Conservation (phyloP, 2,888 invertebrate species). For the Cheilosia vernalis region DNA sequence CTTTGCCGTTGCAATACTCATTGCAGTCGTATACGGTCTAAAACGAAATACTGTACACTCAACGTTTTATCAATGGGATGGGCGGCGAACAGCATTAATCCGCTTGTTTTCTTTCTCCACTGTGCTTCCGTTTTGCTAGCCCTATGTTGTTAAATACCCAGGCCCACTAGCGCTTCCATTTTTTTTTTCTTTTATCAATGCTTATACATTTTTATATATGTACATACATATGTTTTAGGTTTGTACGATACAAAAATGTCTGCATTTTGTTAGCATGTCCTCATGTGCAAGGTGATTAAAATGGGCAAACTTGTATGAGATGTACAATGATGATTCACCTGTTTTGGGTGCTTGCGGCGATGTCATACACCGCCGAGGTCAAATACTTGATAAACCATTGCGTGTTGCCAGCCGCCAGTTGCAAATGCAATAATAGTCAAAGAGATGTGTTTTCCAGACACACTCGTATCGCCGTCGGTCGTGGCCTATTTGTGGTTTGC, state of each 20-base stretch:
- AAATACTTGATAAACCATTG: constrained; percentile 23
- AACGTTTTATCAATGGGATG: constrained; percentile 72
- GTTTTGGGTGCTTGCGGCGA: constrained; percentile 28
- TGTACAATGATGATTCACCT: constrained; percentile 54
- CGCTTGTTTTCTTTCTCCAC: constrained; percentile 42
- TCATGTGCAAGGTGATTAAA: constrained; percentile 30
- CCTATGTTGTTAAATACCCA: neutral
- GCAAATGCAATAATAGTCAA: constrained; percentile 1
- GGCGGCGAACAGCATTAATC: constrained; percentile 58
- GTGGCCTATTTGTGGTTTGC: constrained; percentile 55
- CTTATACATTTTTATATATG: neutral
- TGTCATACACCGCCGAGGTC: constrained; percentile 19
- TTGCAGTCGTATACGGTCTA: constrained; percentile 49
- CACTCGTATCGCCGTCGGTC: constrained; percentile 3
- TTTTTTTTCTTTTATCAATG: neutral
- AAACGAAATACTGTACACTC: constrained; percentile 60
- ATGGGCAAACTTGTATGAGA: constrained; percentile 33
- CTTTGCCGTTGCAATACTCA: constrained; percentile 21
- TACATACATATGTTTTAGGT: constrained; percentile 9
- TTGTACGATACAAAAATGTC: neutral
- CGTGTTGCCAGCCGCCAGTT: constrained; percentile 51
- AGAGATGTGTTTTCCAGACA: constrained; percentile 15
- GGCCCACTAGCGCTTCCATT: constrained; percentile 56
- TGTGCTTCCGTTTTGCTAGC: constrained; percentile 63
- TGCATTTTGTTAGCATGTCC: neutral